Evolutionary conservation across 2,113 vertebrate species (phyloP).

Genomic region (Oenanthe melanoleuca): DNA sequence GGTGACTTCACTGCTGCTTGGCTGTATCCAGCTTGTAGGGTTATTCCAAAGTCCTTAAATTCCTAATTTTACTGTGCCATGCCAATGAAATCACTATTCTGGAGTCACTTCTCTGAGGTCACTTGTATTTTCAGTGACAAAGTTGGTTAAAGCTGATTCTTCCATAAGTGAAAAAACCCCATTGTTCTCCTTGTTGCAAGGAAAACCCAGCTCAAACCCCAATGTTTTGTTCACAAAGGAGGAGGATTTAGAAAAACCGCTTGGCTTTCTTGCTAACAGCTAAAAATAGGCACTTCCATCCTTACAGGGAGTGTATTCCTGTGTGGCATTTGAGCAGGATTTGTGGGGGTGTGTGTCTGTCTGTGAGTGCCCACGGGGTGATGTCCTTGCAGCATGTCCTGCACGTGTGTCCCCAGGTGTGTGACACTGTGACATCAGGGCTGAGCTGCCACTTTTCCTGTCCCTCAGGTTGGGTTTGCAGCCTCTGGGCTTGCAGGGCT

Average conservation of each 20-base stretch:
- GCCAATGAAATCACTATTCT: not conserved
- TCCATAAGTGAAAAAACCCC: not conserved
- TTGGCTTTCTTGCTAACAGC: slow-evolving; percentile 18
- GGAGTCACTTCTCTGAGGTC: not conserved
- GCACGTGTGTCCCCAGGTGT: not conserved
- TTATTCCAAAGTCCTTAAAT: slow-evolving; percentile 15
- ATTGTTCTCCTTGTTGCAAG: not conserved
- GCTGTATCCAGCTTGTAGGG: not conserved
- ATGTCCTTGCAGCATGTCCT: not conserved
- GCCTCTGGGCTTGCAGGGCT: not conserved
- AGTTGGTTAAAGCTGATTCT: not conserved
- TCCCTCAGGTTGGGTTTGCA: not conserved
- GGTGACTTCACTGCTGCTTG: not conserved
- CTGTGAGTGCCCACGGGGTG: not conserved
- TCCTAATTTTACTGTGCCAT: not conserved
- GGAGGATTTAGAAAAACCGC: slow-evolving; percentile 18
- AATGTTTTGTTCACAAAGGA: not conserved
- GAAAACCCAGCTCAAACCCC: slow-evolving; percentile 11
- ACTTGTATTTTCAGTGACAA: slow-evolving; percentile 1
- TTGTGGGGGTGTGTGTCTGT: not conserved
- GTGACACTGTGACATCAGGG: not conserved
- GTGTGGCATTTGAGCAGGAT: slow-evolving; percentile 10
- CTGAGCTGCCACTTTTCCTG: not conserved
- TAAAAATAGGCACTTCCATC: slow-evolving; percentile 45
- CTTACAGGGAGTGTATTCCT: slow-evolving; percentile 12